These are phyloP conservation scores for Sturmia bella DNA, from an alignment of 2,888 invertebrate genomes.

Conservation along the genomic window DNA sequence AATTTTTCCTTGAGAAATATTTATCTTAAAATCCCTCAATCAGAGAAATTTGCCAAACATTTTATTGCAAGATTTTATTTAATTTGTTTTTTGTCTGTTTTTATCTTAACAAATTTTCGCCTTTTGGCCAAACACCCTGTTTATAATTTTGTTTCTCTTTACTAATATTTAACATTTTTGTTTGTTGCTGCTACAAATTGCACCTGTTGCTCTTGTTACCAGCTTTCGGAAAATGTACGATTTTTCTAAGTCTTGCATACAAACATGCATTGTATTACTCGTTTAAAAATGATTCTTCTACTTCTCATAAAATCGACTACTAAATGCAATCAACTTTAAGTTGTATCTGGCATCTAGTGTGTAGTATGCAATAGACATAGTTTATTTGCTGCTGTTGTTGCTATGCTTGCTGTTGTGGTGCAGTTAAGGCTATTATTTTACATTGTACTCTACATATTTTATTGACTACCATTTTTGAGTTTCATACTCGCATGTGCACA, in stretches of 20 bases:
- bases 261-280: slow-evolving; percentile 45
- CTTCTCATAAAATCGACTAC: slow-evolving; percentile 56
- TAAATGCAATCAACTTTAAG: slow-evolving; percentile 53
- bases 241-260: slow-evolving; percentile 42
- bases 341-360: slow-evolving; percentile 46
- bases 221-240: slow-evolving; percentile 32
- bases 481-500: background rate
- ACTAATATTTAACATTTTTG: slow-evolving; percentile 24
- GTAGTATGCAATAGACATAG: slow-evolving; percentile 30
- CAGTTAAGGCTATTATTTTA: slow-evolving; percentile 62
- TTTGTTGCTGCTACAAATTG: slow-evolving; percentile 54
- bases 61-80: too few species aligned
- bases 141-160: slow-evolving; percentile 16
- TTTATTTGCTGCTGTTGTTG: slow-evolving; percentile 28
- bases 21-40: too few species aligned
- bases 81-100: too few species aligned
- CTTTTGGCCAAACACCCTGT: slow-evolving; percentile 22
- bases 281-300: slow-evolving; percentile 49
- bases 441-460: slow-evolving; percentile 67
- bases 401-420: slow-evolving; percentile 25
- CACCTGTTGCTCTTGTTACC: slow-evolving; percentile 63
- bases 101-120: too few species aligned
- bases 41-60: too few species aligned
- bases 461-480: slow-evolving; percentile 59
- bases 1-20: too few species aligned